Conservation (phyloP, 2,113 vertebrate species). For the Melanostigma gelatinosum region DNA sequence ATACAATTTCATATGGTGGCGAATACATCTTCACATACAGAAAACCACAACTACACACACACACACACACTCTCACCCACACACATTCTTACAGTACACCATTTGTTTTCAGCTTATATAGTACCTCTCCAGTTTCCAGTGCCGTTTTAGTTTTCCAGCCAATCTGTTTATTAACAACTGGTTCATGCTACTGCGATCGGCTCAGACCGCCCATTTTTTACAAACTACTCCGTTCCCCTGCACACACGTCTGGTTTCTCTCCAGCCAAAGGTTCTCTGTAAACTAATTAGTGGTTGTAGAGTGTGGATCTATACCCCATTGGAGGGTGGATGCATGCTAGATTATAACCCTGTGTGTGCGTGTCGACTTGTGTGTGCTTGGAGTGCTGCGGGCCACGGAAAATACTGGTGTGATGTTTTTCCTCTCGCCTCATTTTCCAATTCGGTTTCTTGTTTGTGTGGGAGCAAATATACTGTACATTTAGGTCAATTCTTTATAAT, state of each 20-base stretch:
- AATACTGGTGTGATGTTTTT: constrained; percentile 24
- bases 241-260: background rate
- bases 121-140: background rate
- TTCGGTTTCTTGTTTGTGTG: constrained; percentile 37
- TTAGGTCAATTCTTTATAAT: constrained; percentile 30
- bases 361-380: background rate
- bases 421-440: background rate
- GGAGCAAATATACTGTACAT: constrained; percentile 8
- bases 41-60: background rate
- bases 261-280: background rate
- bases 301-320: background rate
- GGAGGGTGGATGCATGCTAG: constrained; percentile 4
- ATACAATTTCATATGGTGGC: background rate
- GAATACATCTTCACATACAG: background rate
- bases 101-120: background rate
- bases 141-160: constrained; percentile 34
- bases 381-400: background rate
- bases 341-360: background rate
- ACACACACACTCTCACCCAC: too few species aligned
- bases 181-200: constrained; percentile 39
- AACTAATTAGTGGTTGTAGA: constrained; percentile 45
- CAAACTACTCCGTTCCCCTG: background rate
- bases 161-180: constrained; percentile 14
- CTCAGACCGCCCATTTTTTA: constrained; percentile 26
- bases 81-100: background rate